Base-by-base conservation (phyloP, 1,140 invertebrate genomes). In the Anagrus nilaparvatae region DNA sequence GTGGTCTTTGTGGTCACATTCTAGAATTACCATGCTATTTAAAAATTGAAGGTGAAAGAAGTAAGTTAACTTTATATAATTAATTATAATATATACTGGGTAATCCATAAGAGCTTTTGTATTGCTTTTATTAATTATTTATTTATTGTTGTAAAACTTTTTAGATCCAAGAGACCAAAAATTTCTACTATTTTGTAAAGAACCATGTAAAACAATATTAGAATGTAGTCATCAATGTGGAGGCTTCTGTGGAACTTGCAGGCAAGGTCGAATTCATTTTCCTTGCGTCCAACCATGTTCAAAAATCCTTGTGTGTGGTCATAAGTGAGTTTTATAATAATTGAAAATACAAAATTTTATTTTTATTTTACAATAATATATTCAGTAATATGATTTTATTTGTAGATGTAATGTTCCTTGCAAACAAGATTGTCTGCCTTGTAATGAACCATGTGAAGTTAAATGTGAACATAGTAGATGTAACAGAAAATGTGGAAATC, bases 391-490 rank as follows among this genome's bases (percentile, higher is more conserved):
- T 19, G 6, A 14, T 19, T 19, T 20, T 53, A 39, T 65, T 68
- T 62, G 48, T 57, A 63, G 79, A 61, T 85, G 83, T 55, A 58
- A 68, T 21, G 70, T 69, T 23, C 72, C 74, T 0, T 81, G 78
- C 48, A 68, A 72, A 31, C 55, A 69, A 39, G 51, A 62, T 12
- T 83, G 81, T 46, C 75, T 75, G 14, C 79, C 81, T 3, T 83
- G 81, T 55, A 59, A 58, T 20, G 56, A 64, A 37, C 50, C 40
- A 10, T 84, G 81, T 53, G 50, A 69, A 37, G 73, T 75, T 36
- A 61, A 55, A 31, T 85, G 82, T 58, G 35, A 46, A 14, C 76
- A 78, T 51, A 71, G 65, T 25, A 59, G 41, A 29, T 84, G 82
- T 56, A 58, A n/a, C 0, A 70, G 65, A 17, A 48, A 55, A 47